Evolutionary conservation across 2,113 vertebrate species (phyloP).

Genomic region (Mus pahari): DNA sequence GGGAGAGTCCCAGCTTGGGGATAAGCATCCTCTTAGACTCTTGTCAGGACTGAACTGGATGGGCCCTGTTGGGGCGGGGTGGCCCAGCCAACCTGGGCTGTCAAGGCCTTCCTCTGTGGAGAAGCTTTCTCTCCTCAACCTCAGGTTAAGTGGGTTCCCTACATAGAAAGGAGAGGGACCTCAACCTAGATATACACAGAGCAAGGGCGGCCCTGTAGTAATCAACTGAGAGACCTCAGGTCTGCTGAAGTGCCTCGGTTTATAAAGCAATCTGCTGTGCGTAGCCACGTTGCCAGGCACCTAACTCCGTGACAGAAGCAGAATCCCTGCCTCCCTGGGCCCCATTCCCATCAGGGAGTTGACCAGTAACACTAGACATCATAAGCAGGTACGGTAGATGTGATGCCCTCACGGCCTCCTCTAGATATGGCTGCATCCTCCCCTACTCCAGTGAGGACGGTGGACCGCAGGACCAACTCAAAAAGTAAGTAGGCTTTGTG

Average conservation of each 20-base stretch:
- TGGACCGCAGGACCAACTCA: slow-evolving; percentile 93
- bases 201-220: background rate
- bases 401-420: slow-evolving; percentile 76
- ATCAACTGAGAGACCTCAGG: too few species aligned
- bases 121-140: background rate
- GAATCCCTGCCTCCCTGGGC: background rate
- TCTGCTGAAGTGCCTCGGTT: fast-evolving
- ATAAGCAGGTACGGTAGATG: slow-evolving; percentile 75
- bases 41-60: background rate
- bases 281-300: background rate
- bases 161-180: background rate
- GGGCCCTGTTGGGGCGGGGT: fast-evolving
- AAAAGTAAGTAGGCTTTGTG: slow-evolving; percentile 90
- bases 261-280: fast-evolving
- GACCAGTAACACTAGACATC: slow-evolving; percentile 51
- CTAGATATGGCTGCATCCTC: slow-evolving; percentile 94
- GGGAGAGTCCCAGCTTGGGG: background rate
- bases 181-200: too few species aligned
- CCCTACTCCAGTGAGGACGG: slow-evolving; percentile 88
- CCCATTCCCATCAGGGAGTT: background rate
- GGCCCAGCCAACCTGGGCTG: fast-evolving
- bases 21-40: fast-evolving
- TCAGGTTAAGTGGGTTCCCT: background rate
- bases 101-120: background rate
- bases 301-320: background rate